Conservation (phyloP, 2,888 invertebrate genomes). For the Latrodectus elegans region DNA sequence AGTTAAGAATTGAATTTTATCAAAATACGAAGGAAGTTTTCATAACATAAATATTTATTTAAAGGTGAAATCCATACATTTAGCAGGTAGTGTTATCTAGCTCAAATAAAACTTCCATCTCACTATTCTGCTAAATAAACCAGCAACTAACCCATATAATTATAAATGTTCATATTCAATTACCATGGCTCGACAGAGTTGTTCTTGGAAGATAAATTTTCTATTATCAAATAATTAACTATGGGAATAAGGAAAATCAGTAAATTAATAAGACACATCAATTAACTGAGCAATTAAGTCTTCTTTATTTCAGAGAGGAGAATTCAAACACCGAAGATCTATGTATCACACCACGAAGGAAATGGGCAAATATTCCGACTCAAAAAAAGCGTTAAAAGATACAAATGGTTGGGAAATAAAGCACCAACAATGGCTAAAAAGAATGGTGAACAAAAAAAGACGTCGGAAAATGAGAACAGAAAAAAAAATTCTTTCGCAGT, state of each 20-base stretch:
- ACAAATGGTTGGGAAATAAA: conserved; percentile 23
- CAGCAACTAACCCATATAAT: too few relatives aligned
- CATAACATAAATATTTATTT: too few relatives aligned
- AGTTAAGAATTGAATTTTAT: too few relatives aligned
- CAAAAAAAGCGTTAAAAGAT: not conserved
- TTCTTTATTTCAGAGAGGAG: not conserved
- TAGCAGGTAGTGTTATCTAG: too few relatives aligned
- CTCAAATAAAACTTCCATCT: too few relatives aligned
- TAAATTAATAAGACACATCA: conserved; percentile 44
- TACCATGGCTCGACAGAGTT: too few relatives aligned
- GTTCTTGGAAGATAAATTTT: not conserved
- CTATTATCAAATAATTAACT: not conserved
- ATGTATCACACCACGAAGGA: not conserved
- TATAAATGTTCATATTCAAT: too few relatives aligned
- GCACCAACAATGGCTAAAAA: not conserved
- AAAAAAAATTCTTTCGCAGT: not conserved
- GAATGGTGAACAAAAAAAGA: conserved; percentile 8
- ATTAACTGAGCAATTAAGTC: conserved; percentile 21
- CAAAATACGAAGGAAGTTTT: too few relatives aligned
- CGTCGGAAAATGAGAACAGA: not conserved
- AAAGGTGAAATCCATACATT: too few relatives aligned
- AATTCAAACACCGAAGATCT: not conserved
- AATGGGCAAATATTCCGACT: not conserved
- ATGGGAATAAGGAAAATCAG: not conserved
- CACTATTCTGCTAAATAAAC: too few relatives aligned